Evolutionary conservation across 2,113 vertebrate species (phyloP), one percentile per base, ranked within the genome.

Genomic region (Boleophthalmus pectinirostris): DNA sequence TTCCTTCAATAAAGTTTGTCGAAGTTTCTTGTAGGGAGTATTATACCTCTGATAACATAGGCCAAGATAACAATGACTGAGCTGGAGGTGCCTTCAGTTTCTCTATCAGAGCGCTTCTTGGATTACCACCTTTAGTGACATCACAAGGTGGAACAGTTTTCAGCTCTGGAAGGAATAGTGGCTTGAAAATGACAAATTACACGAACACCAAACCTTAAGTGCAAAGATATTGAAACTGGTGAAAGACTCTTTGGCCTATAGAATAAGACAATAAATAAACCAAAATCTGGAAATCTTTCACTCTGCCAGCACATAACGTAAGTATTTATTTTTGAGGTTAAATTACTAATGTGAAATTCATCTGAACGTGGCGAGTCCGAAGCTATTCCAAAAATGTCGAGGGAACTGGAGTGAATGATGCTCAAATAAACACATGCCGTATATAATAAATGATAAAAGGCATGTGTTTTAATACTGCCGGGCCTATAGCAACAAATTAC

Each of bases 371-470:
- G 79, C 73, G 80, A 81, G 73, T 86, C 79, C 87, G 83, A 81
- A 91, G 80, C 68, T 61, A 33, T 73, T 89, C 78, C 81, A 85
- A 77, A 85, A 90, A 80, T 82, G 86, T 89, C 79, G 14, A 68
- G 75, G 66, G 45, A 87, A 79, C 56, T 51, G 29, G 51, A 51
- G 65, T 78, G 80, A 90, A 83, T 83, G 79, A 89, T 79, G 78
- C 64, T 85, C 80, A 81, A 87, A 89, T 74, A 87, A 88, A 90
- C 82, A 73, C 35, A 65, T 78, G 74, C 64, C 45, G 66, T 84
- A 88, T 80, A 91, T 85, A 88, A 86, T 69, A 87, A 86, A 86
- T 80, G 79, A 91, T 90, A 90, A 84, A 89, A 87, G 86, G 75
- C 72, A 2, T 24, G 80, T 67, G 78, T 64, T 83, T 78, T 53